phyloP scores from a whole-genome alignment of 53 echinoderm and acorn worm species.

The Henricia sp. region DNA sequence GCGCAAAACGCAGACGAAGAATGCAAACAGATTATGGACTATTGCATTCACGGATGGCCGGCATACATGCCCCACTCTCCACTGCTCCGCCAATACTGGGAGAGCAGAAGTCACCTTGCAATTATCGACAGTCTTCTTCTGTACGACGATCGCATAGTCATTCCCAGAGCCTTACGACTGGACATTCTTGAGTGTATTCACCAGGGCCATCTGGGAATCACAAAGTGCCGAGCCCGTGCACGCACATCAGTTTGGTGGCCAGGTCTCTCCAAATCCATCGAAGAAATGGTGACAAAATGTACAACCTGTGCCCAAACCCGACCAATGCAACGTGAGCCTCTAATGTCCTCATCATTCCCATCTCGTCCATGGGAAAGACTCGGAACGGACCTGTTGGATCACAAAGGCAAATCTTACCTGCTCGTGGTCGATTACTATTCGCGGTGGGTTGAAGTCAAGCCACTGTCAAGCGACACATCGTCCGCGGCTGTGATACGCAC shows the following conservation, averaged over 20 bases:
- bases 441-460: constrained; percentile 46
- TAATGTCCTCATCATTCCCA: constrained; percentile 4
- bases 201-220: constrained; percentile 18
- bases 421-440: constrained; percentile 69
- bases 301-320: background rate
- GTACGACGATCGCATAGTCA: too few relatives aligned
- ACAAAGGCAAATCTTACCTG: too few relatives aligned
- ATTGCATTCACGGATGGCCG: constrained; percentile 65
- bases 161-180: too few relatives aligned
- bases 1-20: constrained; percentile 60
- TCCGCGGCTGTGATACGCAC: constrained; percentile 16
- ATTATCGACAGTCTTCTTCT: too few relatives aligned
- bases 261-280: background rate
- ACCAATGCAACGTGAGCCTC: background rate
- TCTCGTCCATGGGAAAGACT: too few relatives aligned
- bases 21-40: constrained; percentile 52
- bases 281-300: background rate
- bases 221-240: background rate
- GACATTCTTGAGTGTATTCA: too few relatives aligned
- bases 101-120: too few relatives aligned
- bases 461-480: background rate
- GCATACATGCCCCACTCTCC: too few relatives aligned
- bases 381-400: too few relatives aligned
- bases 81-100: too few relatives aligned
- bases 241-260: background rate